Percentiles rank a stretch among this genome's conserved stretches.
These are phyloP conservation scores for Chrysodeixis includens DNA, from an alignment of 2,888 invertebrate genomes.

Conservation along the genomic window DNA sequence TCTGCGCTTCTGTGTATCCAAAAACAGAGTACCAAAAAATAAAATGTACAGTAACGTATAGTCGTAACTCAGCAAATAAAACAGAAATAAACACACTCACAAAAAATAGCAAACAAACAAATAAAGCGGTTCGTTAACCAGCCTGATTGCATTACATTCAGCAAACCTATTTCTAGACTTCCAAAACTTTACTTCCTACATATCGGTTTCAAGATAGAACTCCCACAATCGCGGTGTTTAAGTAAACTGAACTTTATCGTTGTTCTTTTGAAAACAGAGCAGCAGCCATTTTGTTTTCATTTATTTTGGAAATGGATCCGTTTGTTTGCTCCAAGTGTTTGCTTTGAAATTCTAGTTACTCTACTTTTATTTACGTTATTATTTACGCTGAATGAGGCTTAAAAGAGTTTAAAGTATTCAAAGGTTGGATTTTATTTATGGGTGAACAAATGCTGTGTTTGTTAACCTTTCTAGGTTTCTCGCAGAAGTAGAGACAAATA, in stretches of 20 bases:
- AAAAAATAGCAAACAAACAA: not conserved
- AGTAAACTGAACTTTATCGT: conserved; percentile 14
- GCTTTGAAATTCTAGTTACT: conserved; percentile 57
- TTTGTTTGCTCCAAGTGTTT: conserved; percentile 30
- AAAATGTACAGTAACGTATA: too few species aligned
- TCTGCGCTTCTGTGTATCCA: too few species aligned
- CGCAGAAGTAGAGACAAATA: too few species aligned
- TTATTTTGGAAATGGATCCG: conserved; percentile 27
- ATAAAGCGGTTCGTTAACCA: not conserved
- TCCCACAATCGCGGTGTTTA: not conserved
- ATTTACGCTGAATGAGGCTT: not conserved
- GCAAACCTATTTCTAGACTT: not conserved
- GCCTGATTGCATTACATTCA: not conserved
- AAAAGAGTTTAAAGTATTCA: not conserved
- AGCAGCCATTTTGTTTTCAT: conserved; percentile 19
- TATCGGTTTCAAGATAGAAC: conserved; percentile 2
- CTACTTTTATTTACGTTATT: conserved; percentile 13
- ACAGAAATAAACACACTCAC: not conserved
- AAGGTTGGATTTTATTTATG: too few species aligned
- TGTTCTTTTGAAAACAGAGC: conserved; percentile 38
- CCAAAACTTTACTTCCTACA: not conserved
- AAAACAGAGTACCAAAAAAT: too few species aligned
- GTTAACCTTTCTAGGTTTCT: too few species aligned
- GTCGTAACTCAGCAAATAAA: too few species aligned
- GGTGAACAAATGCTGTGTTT: too few species aligned